These are phyloP conservation scores for Ammodytes marinus DNA, from an alignment of 2,113 vertebrate genomes.

Conservation along the genomic window DNA sequence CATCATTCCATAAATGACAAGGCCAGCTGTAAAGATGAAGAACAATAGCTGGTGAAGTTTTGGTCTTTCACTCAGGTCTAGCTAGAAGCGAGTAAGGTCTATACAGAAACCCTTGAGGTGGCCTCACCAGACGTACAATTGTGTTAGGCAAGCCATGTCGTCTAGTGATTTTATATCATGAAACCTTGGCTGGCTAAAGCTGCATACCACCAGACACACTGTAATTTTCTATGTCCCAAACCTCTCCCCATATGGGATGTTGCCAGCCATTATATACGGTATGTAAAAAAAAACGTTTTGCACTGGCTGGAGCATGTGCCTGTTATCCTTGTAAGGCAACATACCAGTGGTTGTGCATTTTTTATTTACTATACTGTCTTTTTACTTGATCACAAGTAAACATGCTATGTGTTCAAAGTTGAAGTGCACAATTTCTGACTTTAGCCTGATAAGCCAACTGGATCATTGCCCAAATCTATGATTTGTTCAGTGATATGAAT, in stretches of 20 bases:
- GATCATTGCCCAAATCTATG: neutral
- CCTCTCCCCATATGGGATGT: neutral
- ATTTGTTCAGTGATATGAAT: neutral
- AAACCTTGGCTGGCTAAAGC: neutral
- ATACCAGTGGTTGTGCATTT: neutral
- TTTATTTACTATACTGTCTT: neutral
- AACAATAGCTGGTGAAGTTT: neutral
- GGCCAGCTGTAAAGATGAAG: neutral
- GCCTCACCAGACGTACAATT: slow-evolving; percentile 42
- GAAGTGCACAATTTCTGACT: neutral
- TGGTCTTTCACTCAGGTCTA: neutral
- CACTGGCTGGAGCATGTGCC: neutral
- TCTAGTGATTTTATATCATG: neutral
- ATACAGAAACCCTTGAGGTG: neutral
- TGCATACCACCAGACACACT: neutral
- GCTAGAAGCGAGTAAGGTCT: neutral
- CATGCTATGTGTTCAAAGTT: neutral
- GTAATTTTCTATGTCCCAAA: slow-evolving; percentile 34
- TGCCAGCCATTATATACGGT: neutral
- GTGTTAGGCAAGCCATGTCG: neutral
- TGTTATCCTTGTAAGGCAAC: neutral
- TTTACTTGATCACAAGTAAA: neutral
- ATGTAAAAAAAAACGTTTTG: neutral
- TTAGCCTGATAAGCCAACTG: neutral
- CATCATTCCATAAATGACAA: slow-evolving; percentile 2